Conservation (phyloP, 2,888 invertebrate genomes). For the Fragum whitleyi region DNA sequence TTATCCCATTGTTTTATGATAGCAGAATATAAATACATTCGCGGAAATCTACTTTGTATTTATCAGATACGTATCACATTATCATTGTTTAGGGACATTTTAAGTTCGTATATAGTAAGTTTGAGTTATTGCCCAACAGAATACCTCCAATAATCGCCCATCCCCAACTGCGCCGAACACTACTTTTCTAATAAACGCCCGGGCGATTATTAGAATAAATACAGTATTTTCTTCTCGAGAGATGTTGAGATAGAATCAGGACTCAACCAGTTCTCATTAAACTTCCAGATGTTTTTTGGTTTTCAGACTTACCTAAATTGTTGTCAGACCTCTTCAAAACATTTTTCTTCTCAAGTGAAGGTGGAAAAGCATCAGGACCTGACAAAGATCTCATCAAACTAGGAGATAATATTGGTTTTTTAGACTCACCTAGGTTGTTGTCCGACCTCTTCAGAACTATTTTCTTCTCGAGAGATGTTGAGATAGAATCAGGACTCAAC, state of each 20-base stretch:
- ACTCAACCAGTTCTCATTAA: slow-evolving; percentile 72
- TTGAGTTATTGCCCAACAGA: too few relatives aligned
- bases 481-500: slow-evolving; percentile 79
- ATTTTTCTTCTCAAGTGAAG: slow-evolving; percentile 87
- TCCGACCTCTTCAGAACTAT: slow-evolving; percentile 87
- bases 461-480: slow-evolving; percentile 87
- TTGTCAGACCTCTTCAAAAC: slow-evolving; percentile 87
- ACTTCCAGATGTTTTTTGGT: slow-evolving; percentile 77
- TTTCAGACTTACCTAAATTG: slow-evolving; percentile 87
- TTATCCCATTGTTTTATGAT: too few relatives aligned
- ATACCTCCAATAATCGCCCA: too few relatives aligned
- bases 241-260: slow-evolving; percentile 85
- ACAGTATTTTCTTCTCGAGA: slow-evolving; percentile 87
- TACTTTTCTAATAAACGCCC: too few relatives aligned
- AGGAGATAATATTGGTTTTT: slow-evolving; percentile 83
- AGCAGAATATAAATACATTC: too few relatives aligned
- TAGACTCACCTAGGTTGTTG: slow-evolving; percentile 87
- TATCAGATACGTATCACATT: too few relatives aligned
- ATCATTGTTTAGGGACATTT: too few relatives aligned
- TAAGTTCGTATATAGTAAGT: too few relatives aligned
- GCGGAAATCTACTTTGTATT: too few relatives aligned
- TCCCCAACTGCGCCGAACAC: too few relatives aligned
- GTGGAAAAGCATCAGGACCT: slow-evolving; percentile 85
- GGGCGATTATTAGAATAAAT: too few relatives aligned
- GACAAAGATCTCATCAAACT: slow-evolving; percentile 71